Evolutionary conservation across 2,113 vertebrate genomes (phyloP), one percentile per base, ranked within the genome.

Genomic region (Amia ocellicauda): DNA sequence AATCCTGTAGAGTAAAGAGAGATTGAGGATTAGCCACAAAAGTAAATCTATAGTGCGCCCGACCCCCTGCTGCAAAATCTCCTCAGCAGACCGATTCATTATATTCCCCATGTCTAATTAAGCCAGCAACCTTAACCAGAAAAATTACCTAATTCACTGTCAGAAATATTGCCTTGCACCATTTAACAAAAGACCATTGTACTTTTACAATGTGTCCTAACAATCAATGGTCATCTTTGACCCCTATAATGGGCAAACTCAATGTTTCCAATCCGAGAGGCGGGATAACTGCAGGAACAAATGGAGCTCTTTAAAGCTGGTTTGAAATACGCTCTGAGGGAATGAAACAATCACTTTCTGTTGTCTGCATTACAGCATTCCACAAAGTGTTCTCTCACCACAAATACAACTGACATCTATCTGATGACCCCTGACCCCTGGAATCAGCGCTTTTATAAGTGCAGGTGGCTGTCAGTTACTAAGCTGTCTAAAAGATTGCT

Each of bases 321-420:
- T 20, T 57, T 29, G 41, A 41, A 64, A 64, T 13, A 17, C 52
- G 40, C 54, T 60, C 58, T 4, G 29, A 53, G 55, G 31, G 41
- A 64, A 29, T 47, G 62, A 45, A 68, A 77, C 74, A 75, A 63
- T 72, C 60, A 63, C 72, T 83, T 73, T 64, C 68, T 73, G 63
- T 77, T 70, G 60, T 68, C 58, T 26, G 50, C 62, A 50, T 52
- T 49, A 23, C 20, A n/a, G 45, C 66, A 60, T 58, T 69, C 60
- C 62, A 59, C 60, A 23, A 68, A 29, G 14, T 53, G 54, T 51
- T n/a, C 57, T 23, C 56, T 3, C 49, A 68, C 65, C 27, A 20
- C 64, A 75, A 69, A 75, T 60, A 58, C 61, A 28, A 45, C 66
- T 58, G 54, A 71, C 71, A 71, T 71, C 66, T 53, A 67, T 60